Conservation (phyloP, 2,888 invertebrate species). For the Holacanthella duospinosa region DNA sequence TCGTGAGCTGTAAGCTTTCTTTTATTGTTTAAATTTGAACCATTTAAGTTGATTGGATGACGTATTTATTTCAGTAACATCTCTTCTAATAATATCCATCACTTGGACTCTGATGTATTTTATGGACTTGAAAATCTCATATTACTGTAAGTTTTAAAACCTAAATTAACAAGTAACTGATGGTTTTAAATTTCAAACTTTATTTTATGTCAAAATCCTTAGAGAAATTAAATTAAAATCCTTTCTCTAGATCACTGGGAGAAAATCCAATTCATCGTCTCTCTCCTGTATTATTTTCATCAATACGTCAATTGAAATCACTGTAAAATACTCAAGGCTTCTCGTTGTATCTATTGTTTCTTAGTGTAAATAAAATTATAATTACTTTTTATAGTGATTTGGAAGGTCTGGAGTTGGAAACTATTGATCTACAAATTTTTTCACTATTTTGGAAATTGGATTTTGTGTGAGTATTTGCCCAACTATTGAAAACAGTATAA, state of each 20-base stretch:
- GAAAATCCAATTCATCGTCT: not conserved
- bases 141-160: slow-evolving; percentile 45
- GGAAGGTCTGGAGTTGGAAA: slow-evolving; percentile 47
- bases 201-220: too few relatives aligned
- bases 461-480: slow-evolving; percentile 46
- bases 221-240: not conserved
- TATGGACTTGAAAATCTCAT: slow-evolving; percentile 44
- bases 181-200: not conserved
- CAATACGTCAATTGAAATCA: not conserved
- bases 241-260: not conserved
- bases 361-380: slow-evolving; percentile 3
- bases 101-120: slow-evolving; percentile 47
- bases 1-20: not conserved
- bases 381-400: slow-evolving; percentile 44
- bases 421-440: slow-evolving; percentile 47
- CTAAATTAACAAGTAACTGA: not conserved
- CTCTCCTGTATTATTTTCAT: not conserved
- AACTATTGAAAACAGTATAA: not conserved
- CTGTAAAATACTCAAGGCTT: not conserved
- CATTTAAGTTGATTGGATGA: not conserved
- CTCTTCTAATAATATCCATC: slow-evolving; percentile 45
- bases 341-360: not conserved
- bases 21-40: not conserved
- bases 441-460: slow-evolving; percentile 45
- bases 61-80: slow-evolving; percentile 44